Conservation (phyloP, 2,113 vertebrate genomes). For the Micromys minutus region DNA sequence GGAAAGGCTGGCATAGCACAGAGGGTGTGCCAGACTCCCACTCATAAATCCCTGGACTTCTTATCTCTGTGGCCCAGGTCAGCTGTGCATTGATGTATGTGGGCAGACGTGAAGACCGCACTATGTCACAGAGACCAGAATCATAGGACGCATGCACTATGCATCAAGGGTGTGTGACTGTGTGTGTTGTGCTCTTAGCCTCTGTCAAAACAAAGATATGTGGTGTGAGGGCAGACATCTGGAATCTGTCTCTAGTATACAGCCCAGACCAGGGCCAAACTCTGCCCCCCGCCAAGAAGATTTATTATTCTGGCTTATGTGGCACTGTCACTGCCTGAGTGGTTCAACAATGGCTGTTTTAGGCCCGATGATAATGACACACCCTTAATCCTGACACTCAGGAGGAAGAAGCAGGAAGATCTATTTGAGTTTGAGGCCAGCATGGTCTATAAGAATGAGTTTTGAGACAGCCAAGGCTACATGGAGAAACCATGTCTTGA, state of each 20-base stretch:
- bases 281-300: neutral
- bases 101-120: neutral
- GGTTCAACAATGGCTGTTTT: neutral
- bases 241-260: neutral
- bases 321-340: neutral
- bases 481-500: neutral
- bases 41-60: fast-evolving
- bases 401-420: neutral
- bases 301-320: neutral
- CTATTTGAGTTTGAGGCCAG: neutral
- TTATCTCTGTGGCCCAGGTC: fast-evolving
- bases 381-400: neutral
- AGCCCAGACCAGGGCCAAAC: neutral
- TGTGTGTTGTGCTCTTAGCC: neutral
- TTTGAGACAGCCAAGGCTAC: neutral
- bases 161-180: fast-evolving
- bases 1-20: too few species aligned
- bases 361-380: neutral
- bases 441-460: neutral
- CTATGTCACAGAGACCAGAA: fast-evolving
- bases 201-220: neutral
- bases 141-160: fast-evolving
- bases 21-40: fast-evolving
- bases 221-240: neutral
- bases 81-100: fast-evolving